A percentile compares a stretch with the other conserved stretches of the same genome.
phyloP scores from a whole-genome alignment of 35 echinoderm and acorn worm genomes.

The Ptychodera flava region DNA sequence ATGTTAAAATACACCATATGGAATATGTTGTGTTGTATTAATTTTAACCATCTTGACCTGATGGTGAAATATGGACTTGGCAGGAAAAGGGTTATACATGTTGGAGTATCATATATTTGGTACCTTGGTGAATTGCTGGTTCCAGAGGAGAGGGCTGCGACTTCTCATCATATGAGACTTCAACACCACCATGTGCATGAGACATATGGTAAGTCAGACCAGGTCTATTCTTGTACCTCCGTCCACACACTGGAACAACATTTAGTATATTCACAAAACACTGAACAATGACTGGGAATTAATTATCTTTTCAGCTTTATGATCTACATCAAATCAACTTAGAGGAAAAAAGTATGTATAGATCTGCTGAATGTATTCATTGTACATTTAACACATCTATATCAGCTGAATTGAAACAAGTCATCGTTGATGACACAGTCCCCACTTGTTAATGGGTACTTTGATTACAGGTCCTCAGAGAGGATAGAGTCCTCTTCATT shows the following conservation, averaged over 20 bases:
- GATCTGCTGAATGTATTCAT: too few species aligned
- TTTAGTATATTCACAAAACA: not conserved
- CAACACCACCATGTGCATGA: slow-evolving; percentile 68
- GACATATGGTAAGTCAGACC: slow-evolving; percentile 88
- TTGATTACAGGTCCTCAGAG: too few species aligned
- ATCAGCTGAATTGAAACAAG: too few species aligned
- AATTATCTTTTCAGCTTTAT: not conserved
- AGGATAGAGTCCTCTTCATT: too few species aligned
- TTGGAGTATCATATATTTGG: not conserved
- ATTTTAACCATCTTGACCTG: too few species aligned
- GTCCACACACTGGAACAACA: slow-evolving; percentile 66
- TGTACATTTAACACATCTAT: too few species aligned
- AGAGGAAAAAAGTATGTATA: not conserved
- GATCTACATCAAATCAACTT: not conserved
- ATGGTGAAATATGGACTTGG: too few species aligned
- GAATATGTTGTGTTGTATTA: too few species aligned
- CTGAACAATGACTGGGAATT: not conserved
- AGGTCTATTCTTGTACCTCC: slow-evolving; percentile 87
- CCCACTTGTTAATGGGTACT: too few species aligned
- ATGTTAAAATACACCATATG: too few species aligned
- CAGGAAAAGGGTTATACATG: too few species aligned
- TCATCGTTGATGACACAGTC: too few species aligned
- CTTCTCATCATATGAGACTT: slow-evolving; percentile 23
- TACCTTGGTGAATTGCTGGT: slow-evolving; percentile 47
- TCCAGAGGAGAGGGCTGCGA: slow-evolving; percentile 56